A percentile compares a stretch with the other conserved stretches of the same genome.
Evolutionary conservation across 2,888 invertebrate genomes (phyloP).

Genomic region (Acholoe squamosa): DNA sequence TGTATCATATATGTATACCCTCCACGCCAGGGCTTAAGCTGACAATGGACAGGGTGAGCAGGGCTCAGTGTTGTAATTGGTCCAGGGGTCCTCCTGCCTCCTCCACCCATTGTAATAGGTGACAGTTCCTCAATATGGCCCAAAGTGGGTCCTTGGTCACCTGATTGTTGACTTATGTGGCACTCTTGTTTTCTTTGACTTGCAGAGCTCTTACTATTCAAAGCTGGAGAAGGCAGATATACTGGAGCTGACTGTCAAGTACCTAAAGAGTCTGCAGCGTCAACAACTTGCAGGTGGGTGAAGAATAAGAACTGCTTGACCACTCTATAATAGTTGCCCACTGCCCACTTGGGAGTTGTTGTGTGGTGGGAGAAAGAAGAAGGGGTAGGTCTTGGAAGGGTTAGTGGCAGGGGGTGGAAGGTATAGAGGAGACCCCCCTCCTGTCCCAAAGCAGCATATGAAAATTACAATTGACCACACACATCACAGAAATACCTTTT

Average conservation of each 20-base stretch:
- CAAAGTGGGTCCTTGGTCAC: constrained; percentile 22
- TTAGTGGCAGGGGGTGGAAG: neutral
- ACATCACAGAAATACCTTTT: no score
- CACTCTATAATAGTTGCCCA: neutral
- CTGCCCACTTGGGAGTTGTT: neutral
- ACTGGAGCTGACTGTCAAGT: constrained; percentile 81
- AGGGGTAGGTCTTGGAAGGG: neutral
- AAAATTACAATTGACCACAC: no score
- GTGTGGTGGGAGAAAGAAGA: neutral
- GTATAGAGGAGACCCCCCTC: neutral
- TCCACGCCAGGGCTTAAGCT: no score
- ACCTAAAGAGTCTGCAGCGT: constrained; percentile 78
- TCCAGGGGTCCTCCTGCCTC: neutral
- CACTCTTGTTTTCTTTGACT: constrained; percentile 61
- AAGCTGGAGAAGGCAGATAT: constrained; percentile 83
- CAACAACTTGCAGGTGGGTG: constrained; percentile 73
- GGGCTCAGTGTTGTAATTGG: constrained; percentile 25
- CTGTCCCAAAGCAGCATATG: no score
- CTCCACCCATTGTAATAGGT: neutral
- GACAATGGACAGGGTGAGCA: neutral
- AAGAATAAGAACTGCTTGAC: neutral
- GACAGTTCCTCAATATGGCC: constrained; percentile 32
- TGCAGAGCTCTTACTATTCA: constrained; percentile 80
- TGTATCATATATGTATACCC: no score
- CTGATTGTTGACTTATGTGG: constrained; percentile 51